Evolutionary conservation across 2,113 vertebrate genomes (phyloP).

Genomic region (Sinosuthora webbiana): DNA sequence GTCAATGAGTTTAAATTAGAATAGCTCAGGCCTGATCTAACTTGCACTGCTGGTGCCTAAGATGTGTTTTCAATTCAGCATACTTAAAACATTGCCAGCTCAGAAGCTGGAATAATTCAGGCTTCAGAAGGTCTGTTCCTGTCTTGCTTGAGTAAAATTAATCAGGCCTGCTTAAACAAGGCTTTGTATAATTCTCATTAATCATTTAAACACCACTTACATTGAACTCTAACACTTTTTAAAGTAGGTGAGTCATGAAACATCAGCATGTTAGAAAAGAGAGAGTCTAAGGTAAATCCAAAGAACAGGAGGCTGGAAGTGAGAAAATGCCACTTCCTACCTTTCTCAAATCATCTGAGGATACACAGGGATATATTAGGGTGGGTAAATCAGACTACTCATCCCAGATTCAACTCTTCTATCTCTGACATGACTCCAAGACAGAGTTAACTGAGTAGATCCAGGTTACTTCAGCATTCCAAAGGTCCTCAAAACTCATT

Average conservation of each 20-base stretch:
- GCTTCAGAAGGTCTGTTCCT: neutral
- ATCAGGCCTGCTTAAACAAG: neutral
- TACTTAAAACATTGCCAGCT: neutral
- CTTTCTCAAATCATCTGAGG: neutral
- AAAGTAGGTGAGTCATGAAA: neutral
- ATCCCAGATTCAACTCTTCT: neutral
- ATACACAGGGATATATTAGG: neutral
- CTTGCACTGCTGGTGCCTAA: neutral
- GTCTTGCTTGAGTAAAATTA: neutral
- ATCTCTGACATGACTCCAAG: neutral
- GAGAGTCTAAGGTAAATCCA: neutral
- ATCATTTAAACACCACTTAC: neutral
- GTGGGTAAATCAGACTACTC: neutral
- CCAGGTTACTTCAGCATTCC: neutral
- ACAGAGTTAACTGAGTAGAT: neutral
- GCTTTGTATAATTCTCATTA: neutral
- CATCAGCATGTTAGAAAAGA: neutral
- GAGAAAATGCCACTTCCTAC: neutral
- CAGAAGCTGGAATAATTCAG: neutral
- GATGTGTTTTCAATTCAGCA: neutral
- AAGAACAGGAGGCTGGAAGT: neutral
- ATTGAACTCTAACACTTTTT: neutral
- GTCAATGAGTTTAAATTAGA: neutral
- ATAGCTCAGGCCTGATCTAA: neutral
- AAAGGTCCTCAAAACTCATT: neutral